Base-by-base conservation (phyloP, 1,140 invertebrate genomes). In the Dufourea novaeangliae region DNA sequence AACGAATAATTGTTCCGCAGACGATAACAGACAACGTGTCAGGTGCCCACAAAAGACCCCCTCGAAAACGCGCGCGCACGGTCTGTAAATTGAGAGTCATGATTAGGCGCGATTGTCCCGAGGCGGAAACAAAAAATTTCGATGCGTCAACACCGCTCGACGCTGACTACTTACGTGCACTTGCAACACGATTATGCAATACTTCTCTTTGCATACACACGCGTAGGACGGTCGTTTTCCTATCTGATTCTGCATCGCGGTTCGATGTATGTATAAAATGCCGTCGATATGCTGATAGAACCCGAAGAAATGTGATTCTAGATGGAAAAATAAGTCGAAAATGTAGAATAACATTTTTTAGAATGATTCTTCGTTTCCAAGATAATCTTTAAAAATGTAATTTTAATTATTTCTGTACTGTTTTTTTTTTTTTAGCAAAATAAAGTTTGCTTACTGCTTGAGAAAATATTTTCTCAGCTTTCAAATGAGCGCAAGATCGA, bases 101-200 rank as follows among this genome's bases (percentile, higher is more conserved):
- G 66, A 70, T 75, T 67, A n/a, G 50, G 29, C 6, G 29, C 10
- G n/a, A 17, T 11, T 8, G 17, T 22, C 34, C 6, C 29, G 44
- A 74, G 41, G 39, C 66, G 52, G 32, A 50, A 44, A 59, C 54
- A 22, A 76, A 50, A n/a, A 69, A 57, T 69, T 76, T 59, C 27
- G 59, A 27, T 6, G 52, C 25, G 73, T 44, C 64, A 29, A 25
- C 25, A 25, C n/a, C 39, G 32, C 27, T 59, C 54, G 32, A 59
- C 5, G 39, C 37, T 29, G 3, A 10, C 10, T 25, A 14, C 54
- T 29, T 29, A 34, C 4, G 20, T 32, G n/a, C 34, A 32, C 66
- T 73, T 54, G 17, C 44, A 54, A 29, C n/a, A n/a, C 6, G 71
- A 66, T 74, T 74, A 66, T 41, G 59, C 61, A 74, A 74, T 25